phyloP scores from a whole-genome alignment of 1,140 invertebrate genomes.

The Cotesia vestalis region DNA sequence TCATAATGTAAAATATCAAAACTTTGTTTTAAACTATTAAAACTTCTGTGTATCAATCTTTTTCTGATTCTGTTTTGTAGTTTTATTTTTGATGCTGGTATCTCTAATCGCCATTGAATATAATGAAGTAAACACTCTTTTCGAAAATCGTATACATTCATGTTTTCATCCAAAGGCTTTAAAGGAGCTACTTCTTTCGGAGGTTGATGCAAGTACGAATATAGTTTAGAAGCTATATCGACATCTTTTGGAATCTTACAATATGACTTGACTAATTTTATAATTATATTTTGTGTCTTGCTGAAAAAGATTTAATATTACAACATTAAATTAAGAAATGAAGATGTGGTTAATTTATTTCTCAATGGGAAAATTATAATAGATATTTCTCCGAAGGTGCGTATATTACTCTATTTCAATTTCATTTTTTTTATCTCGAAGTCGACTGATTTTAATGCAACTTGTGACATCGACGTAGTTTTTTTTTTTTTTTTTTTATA shows the following conservation, averaged over 20 bases:
- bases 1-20: constrained; percentile 62
- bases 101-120: constrained; percentile 24
- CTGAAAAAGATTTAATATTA: neutral
- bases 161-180: neutral
- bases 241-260: constrained; percentile 10
- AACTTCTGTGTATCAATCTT: constrained; percentile 57
- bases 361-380: neutral
- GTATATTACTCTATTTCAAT: too few species aligned
- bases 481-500: too few species aligned
- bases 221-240: constrained; percentile 8
- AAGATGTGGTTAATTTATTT: neutral
- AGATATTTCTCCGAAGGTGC: too few species aligned
- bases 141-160: constrained; percentile 11
- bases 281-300: neutral
- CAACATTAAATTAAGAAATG: neutral
- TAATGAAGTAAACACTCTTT: constrained; percentile 16
- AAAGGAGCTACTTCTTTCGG: constrained; percentile 7
- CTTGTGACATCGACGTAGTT: too few species aligned
- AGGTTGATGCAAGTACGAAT: constrained; percentile 20
- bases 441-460: too few species aligned
- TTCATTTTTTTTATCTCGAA: too few species aligned
- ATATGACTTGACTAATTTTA: constrained; percentile 16
- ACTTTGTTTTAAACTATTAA: constrained; percentile 61
- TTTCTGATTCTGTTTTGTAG: neutral
- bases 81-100: neutral